Conservation (phyloP, 2,113 vertebrate genomes). For the Myrmophylax atrothorax region DNA sequence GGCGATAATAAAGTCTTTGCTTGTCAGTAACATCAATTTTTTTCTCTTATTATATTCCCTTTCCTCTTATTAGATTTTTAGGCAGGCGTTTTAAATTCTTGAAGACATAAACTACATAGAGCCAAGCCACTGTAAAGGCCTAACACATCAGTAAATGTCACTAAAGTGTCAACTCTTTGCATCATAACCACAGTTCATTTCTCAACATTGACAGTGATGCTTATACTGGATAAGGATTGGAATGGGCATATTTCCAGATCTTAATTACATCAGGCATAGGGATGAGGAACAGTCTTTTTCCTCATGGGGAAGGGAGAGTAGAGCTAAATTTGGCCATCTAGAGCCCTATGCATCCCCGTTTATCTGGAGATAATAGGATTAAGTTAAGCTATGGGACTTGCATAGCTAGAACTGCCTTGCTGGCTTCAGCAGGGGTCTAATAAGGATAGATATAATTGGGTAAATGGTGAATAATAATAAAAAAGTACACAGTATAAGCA, state of each 20-base stretch:
- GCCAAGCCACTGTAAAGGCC: conserved; percentile 46
- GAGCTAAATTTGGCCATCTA: conserved; percentile 77
- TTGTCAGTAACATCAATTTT: conserved; percentile 25
- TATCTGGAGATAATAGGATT: conserved; percentile 84
- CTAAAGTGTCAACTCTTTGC: conserved; percentile 75
- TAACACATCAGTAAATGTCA: conserved; percentile 77
- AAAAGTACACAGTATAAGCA: conserved; percentile 68
- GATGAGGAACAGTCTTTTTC: conserved; percentile 71
- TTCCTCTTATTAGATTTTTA: conserved; percentile 48
- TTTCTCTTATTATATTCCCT: conserved; percentile 1
- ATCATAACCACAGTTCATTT: conserved; percentile 77
- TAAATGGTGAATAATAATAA: conserved; percentile 77
- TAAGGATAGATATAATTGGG: conserved; percentile 83
- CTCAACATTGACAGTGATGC: conserved; percentile 76
- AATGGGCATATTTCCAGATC: conserved; percentile 81
- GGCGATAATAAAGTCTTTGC: conserved; percentile 12
- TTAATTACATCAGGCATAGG: conserved; percentile 82
- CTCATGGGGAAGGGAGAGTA: conserved; percentile 41
- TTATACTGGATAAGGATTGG: conserved; percentile 74
- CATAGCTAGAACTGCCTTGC: conserved; percentile 72
- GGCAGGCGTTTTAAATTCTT: conserved; percentile 61
- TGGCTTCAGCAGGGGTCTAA: conserved; percentile 83
- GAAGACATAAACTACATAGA: conserved; percentile 48
- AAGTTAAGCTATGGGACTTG: conserved; percentile 81
- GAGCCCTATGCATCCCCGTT: conserved; percentile 67